Evolutionary conservation across 2,797 vertebrate genomes (phyloP).

Genomic region (Melanotaenia trifasciata): DNA sequence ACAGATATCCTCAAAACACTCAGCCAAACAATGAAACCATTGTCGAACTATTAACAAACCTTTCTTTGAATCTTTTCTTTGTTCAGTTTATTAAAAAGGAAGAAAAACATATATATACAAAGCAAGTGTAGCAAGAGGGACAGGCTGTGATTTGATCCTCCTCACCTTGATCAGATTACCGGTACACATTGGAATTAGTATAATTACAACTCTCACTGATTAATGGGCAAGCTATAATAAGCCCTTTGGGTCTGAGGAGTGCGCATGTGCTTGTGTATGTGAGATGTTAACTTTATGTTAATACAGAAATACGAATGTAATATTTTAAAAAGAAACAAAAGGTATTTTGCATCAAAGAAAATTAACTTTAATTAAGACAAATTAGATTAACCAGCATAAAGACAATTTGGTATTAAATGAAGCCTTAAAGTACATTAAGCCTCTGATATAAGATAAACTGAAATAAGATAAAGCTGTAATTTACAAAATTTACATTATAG

Average conservation of each 20-base stretch:
- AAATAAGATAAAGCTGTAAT: no score
- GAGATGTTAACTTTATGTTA: neutral
- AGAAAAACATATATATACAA: no score
- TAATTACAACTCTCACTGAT: constrained; percentile 82
- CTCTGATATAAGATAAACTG: no score
- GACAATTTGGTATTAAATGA: no score
- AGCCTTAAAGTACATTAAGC: no score
- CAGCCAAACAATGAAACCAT: no score
- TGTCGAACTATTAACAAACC: neutral
- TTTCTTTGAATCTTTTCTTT: neutral
- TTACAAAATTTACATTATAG: no score
- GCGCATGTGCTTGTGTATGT: constrained; percentile 11
- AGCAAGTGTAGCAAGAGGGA: constrained; percentile 31
- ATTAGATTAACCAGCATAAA: no score
- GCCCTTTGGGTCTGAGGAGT: constrained; percentile 32
- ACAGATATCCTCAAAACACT: no score
- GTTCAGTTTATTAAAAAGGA: no score
- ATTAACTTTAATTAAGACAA: neutral
- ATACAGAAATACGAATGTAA: neutral
- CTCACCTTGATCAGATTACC: constrained; percentile 79
- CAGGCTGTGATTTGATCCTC: constrained; percentile 63
- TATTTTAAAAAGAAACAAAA: neutral
- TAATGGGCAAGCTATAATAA: constrained; percentile 80
- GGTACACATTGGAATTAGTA: constrained; percentile 74
- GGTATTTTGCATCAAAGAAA: neutral